Conservation (phyloP, 2,113 vertebrate species). For the Paradisaea rubra region DNA sequence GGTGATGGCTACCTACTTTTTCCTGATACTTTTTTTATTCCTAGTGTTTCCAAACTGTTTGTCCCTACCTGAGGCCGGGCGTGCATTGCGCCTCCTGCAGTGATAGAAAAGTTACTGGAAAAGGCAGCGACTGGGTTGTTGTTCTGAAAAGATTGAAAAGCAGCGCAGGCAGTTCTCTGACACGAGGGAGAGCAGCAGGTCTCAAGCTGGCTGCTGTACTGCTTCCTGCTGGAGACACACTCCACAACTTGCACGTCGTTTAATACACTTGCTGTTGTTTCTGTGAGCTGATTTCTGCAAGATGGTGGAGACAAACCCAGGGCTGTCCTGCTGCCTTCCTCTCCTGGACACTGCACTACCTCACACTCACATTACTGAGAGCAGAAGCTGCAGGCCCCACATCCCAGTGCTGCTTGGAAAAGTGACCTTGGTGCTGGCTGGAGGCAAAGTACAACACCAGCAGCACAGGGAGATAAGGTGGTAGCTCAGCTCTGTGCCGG, state of each 20-base stretch:
- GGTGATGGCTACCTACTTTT: not conserved
- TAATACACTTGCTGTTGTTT: not conserved
- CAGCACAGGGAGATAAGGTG: not conserved
- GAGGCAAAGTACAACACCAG: not conserved
- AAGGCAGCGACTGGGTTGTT: no score
- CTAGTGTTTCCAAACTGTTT: not conserved
- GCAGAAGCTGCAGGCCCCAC: not conserved
- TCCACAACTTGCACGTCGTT: fast-evolving
- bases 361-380: fast-evolving
- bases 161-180: fast-evolving
- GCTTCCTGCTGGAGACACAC: no score
- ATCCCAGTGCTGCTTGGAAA: no score
- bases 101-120: fast-evolving
- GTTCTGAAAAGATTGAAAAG: no score
- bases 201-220: not conserved
- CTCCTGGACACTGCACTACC: no score
- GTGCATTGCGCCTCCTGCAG: fast-evolving
- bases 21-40: not conserved
- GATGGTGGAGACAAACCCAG: not conserved
- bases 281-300: not conserved
- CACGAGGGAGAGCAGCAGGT: fast-evolving
- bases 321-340: not conserved
- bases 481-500: not conserved
- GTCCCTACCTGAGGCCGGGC: not conserved
- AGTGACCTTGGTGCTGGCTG: not conserved